Conservation (phyloP, 2,113 vertebrate species). For the Coregonus clupeaformis region DNA sequence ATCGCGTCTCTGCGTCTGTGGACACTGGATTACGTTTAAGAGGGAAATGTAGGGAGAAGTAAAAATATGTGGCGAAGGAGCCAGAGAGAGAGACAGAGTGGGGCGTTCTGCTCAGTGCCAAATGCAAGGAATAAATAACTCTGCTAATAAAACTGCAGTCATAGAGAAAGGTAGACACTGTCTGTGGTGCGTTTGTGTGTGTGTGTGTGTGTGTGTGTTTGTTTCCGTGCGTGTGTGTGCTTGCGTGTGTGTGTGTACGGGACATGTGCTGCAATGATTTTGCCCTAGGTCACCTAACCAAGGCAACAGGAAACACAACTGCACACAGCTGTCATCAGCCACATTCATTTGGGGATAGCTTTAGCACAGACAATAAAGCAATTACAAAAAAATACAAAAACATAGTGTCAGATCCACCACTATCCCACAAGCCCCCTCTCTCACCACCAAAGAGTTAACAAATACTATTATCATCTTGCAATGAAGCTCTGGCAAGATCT, state of each 20-base stretch:
- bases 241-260: background rate
- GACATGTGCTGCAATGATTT: slow-evolving; percentile 31
- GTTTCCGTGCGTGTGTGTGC: no score
- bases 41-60: slow-evolving; percentile 12
- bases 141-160: slow-evolving; percentile 53
- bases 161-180: slow-evolving; percentile 18
- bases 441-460: slow-evolving; percentile 29
- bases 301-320: slow-evolving; percentile 25
- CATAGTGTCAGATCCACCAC: slow-evolving; percentile 36
- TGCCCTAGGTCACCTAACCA: slow-evolving; percentile 36
- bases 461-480: slow-evolving; percentile 44
- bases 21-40: no score
- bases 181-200: background rate
- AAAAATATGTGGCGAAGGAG: background rate
- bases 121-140: slow-evolving; percentile 54
- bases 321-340: slow-evolving; percentile 41
- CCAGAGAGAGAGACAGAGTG: slow-evolving; percentile 11
- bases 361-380: slow-evolving; percentile 14
- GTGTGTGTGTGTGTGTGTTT: background rate
- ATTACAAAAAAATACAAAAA: slow-evolving; percentile 14
- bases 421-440: slow-evolving; percentile 1
- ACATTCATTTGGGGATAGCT: slow-evolving; percentile 26
- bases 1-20: no score
- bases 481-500: slow-evolving; percentile 48
- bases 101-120: slow-evolving; percentile 38